phyloP scores from a whole-genome alignment of 2,797 vertebrate species.

The Eulemur coronatus region DNA sequence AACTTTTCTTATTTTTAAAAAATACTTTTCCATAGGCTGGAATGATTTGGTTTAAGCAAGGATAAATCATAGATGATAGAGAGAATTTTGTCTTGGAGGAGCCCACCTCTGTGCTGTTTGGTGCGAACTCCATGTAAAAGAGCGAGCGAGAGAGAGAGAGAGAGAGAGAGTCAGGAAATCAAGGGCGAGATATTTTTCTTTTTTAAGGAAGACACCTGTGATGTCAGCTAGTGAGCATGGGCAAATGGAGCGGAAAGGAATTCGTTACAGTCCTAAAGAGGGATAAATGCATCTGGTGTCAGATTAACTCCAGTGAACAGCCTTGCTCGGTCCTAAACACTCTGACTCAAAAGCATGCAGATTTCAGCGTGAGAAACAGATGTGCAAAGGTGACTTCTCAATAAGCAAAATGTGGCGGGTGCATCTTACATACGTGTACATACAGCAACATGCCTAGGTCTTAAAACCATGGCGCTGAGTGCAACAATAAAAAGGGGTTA shows the following conservation, averaged over 20 bases:
- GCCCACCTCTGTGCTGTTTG: background rate
- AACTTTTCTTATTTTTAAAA: background rate
- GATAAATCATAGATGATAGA: background rate
- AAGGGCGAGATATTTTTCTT: background rate
- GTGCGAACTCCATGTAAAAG: background rate
- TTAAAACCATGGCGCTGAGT: background rate
- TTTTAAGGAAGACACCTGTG: constrained; percentile 37
- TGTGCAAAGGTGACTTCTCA: background rate
- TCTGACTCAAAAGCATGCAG: background rate
- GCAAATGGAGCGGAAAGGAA: constrained; percentile 36
- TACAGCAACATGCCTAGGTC: background rate
- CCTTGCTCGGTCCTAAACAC: background rate
- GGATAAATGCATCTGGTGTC: constrained; percentile 3
- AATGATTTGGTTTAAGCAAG: constrained; percentile 2
- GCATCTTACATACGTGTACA: background rate
- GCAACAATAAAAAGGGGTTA: background rate
- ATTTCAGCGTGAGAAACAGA: constrained; percentile 37
- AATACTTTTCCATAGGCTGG: background rate
- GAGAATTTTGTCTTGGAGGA: background rate
- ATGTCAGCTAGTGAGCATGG: background rate
- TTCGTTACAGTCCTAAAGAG: constrained; percentile 29
- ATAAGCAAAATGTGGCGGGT: background rate
- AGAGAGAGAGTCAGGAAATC: background rate
- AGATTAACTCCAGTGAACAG: background rate
- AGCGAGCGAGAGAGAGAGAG: background rate